phyloP scores from a whole-genome alignment of 2,888 invertebrate species.

The Horisme vitalbata region DNA sequence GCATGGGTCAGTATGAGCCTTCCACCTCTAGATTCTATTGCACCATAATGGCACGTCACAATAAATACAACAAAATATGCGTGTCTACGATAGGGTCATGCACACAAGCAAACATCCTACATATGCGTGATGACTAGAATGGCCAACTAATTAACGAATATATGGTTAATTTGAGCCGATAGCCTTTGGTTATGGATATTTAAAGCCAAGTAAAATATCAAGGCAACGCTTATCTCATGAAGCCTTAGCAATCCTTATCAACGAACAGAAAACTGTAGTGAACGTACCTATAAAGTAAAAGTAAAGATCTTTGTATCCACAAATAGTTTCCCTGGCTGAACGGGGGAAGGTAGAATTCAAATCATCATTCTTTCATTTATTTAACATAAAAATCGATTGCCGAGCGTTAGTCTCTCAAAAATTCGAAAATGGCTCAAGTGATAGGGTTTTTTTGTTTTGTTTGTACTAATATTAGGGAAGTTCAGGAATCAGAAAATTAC shows the following conservation, averaged over 20 bases:
- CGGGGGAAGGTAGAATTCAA: too few relatives aligned
- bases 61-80: slow-evolving; percentile 70
- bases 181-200: slow-evolving; percentile 7
- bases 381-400: too few relatives aligned
- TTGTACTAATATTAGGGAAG: too few relatives aligned
- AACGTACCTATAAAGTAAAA: too few relatives aligned
- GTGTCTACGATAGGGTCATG: slow-evolving; percentile 49
- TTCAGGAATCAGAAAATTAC: too few relatives aligned
- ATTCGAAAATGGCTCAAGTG: too few relatives aligned
- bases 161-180: slow-evolving; percentile 13
- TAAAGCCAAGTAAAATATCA: slow-evolving; percentile 3
- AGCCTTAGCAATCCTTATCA: not conserved
- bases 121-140: slow-evolving; percentile 50
- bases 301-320: too few relatives aligned
- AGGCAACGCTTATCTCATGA: slow-evolving; percentile 1
- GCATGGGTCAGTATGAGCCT: slow-evolving; percentile 63
- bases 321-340: too few relatives aligned
- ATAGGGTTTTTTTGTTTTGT: too few relatives aligned
- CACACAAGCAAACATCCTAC: slow-evolving; percentile 40
- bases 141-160: slow-evolving; percentile 32
- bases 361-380: too few relatives aligned
- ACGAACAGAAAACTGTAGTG: not conserved
- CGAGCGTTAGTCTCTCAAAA: too few relatives aligned
- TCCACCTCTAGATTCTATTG: slow-evolving; percentile 72
- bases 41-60: slow-evolving; percentile 68